Percentiles rank a stretch among this genome's conserved stretches.
Evolutionary conservation across 2,113 vertebrate genomes (phyloP).

Genomic region (Perccottus glenii): DNA sequence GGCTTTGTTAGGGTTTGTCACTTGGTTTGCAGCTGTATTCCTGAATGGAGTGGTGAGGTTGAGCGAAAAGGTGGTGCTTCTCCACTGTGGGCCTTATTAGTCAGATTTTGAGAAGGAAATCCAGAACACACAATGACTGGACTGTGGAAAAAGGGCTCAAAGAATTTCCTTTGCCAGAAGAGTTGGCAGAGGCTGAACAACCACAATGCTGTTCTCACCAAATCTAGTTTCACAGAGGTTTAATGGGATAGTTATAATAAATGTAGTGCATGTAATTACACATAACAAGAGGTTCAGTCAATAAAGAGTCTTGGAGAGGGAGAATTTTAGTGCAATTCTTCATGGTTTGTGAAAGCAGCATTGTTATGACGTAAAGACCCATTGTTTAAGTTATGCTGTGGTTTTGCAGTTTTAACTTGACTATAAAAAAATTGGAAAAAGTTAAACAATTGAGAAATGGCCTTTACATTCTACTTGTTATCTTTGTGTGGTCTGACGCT

Average conservation of each 20-base stretch:
- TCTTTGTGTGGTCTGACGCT: not conserved
- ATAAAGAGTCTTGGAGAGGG: conserved; percentile 33
- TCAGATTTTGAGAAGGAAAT: conserved; percentile 12
- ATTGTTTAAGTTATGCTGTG: not conserved
- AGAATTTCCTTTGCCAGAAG: conserved; percentile 24
- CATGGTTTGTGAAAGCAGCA: conserved; percentile 16
- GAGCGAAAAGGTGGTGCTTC: conserved; percentile 20
- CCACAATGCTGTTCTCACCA: conserved; percentile 45
- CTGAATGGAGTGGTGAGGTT: no score
- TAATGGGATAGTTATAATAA: conserved; percentile 44
- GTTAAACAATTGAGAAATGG: conserved; percentile 9
- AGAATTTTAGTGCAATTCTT: conserved; percentile 9
- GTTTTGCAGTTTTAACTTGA: not conserved
- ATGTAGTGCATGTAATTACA: conserved; percentile 43
- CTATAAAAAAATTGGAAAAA: conserved; percentile 5
- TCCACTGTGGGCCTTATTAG: conserved; percentile 38
- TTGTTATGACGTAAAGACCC: conserved; percentile 16
- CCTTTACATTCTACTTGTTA: not conserved
- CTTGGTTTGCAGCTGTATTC: no score
- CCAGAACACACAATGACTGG: conserved; percentile 27
- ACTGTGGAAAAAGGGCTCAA: conserved; percentile 21
- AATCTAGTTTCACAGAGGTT: conserved; percentile 41
- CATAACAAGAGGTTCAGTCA: conserved; percentile 33
- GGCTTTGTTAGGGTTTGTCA: conserved; percentile 25
- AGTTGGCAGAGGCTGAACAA: conserved; percentile 46